Conservation (phyloP, 2,888 invertebrate genomes). For the Tinea semifulvella region DNA sequence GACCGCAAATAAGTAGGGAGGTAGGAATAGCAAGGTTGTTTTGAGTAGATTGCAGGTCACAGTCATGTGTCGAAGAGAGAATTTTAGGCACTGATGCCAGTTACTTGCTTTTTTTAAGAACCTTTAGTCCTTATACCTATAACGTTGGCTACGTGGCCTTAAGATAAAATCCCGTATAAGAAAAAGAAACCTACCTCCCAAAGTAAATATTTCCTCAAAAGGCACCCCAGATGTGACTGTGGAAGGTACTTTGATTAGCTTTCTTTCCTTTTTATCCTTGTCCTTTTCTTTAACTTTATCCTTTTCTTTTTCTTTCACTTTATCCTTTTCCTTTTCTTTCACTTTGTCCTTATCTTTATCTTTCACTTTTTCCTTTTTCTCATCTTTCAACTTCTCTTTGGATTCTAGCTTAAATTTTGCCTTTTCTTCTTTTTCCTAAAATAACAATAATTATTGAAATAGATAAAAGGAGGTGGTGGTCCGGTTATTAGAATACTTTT, state of each 20-base stretch:
- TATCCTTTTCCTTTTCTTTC: constrained; percentile 33
- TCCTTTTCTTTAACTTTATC: constrained; percentile 67
- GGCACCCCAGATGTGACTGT: constrained; percentile 60
- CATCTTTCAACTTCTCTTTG: constrained; percentile 42
- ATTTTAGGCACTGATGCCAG: no score
- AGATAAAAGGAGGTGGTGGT: neutral
- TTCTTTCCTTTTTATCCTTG: constrained; percentile 73
- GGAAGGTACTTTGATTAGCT: constrained; percentile 69
- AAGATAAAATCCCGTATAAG: neutral
- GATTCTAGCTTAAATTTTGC: constrained; percentile 36
- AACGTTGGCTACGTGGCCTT: neutral
- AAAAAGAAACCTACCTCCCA: constrained; percentile 64
- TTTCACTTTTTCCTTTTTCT: constrained; percentile 60
- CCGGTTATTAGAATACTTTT: no score
- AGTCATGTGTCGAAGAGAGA: no score
- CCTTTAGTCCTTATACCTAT: no score
- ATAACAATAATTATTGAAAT: neutral
- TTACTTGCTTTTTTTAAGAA: no score
- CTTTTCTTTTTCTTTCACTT: constrained; percentile 45
- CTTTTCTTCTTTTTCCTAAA: constrained; percentile 27
- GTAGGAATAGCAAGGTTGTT: no score
- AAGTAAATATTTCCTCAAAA: constrained; percentile 74
- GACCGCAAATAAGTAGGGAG: no score
- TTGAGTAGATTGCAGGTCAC: no score
- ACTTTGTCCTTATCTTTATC: constrained; percentile 74